These are phyloP conservation scores for Sylvilagus floridanus DNA, from an alignment of 2,797 vertebrate genomes.

Conservation along the genomic window DNA sequence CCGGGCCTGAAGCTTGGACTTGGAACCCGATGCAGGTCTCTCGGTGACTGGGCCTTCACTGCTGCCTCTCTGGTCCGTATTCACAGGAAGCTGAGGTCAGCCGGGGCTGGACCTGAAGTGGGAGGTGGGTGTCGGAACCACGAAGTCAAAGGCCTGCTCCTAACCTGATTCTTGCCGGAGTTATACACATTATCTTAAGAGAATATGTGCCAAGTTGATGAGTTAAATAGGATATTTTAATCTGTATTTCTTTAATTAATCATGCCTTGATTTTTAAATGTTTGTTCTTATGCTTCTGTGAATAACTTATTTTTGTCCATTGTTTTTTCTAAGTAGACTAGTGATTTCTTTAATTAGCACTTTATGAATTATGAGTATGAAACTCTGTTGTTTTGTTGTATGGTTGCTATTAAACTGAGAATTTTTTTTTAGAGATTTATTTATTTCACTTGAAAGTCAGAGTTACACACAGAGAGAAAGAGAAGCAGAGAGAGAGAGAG, in stretches of 20 bases:
- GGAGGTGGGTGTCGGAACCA: no score
- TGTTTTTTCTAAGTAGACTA: not conserved
- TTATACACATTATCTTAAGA: not conserved
- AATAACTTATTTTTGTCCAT: not conserved
- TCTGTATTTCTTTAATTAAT: not conserved
- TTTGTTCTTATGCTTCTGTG: not conserved
- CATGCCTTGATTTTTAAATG: not conserved
- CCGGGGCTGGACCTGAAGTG: no score
- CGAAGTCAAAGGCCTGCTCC: no score
- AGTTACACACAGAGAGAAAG: no score
- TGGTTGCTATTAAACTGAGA: not conserved
- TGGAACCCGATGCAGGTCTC: no score
- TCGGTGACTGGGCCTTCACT: no score
- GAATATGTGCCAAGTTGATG: not conserved
- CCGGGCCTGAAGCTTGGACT: no score
- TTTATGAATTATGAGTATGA: not conserved
- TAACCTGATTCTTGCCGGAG: not conserved
- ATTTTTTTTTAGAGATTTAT: not conserved
- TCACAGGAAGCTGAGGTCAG: no score
- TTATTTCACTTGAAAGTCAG: no score
- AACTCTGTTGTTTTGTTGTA: not conserved
- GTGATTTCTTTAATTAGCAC: not conserved
- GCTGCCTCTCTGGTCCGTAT: no score
- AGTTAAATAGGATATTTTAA: not conserved
- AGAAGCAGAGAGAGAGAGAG: no score